Percentiles rank a stretch among this genome's conserved stretches.
These are phyloP conservation scores for Alligator sinensis DNA, from an alignment of 2,113 vertebrate genomes.

Conservation along the genomic window DNA sequence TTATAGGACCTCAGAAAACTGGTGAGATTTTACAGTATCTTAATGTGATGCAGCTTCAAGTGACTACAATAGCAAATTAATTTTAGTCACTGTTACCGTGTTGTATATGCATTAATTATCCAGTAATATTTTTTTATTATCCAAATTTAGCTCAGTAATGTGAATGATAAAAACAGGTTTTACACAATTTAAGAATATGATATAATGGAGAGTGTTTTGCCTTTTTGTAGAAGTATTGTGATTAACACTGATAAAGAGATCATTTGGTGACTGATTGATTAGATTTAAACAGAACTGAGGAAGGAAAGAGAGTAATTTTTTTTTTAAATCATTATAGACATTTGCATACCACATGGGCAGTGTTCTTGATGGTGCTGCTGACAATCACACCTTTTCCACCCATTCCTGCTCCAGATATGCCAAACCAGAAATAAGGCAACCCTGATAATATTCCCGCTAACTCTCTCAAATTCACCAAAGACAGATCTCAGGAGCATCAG, in stretches of 20 bases:
- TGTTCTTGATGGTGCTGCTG: no score
- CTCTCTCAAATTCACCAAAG: no score
- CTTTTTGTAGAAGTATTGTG: neutral
- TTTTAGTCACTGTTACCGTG: neutral
- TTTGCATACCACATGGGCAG: no score
- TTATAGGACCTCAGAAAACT: slow-evolving; percentile 97
- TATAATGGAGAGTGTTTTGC: neutral
- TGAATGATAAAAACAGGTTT: neutral
- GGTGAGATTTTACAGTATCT: slow-evolving; percentile 79
- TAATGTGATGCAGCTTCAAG: neutral
- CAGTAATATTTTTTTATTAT: neutral
- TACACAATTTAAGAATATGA: neutral
- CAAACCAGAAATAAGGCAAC: no score
- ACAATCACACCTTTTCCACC: no score
- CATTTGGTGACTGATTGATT: neutral
- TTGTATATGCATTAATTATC: neutral
- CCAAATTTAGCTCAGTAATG: neutral
- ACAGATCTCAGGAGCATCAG: no score
- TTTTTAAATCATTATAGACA: neutral
- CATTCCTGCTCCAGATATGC: no score
- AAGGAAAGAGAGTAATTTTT: neutral
- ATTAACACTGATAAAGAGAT: slow-evolving; percentile 6
- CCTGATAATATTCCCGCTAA: no score
- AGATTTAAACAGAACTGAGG: neutral
- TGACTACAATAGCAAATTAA: neutral